These are phyloP conservation scores for Andrena cerasifolii DNA, from an alignment of 1,140 invertebrate species.

Conservation along the genomic window DNA sequence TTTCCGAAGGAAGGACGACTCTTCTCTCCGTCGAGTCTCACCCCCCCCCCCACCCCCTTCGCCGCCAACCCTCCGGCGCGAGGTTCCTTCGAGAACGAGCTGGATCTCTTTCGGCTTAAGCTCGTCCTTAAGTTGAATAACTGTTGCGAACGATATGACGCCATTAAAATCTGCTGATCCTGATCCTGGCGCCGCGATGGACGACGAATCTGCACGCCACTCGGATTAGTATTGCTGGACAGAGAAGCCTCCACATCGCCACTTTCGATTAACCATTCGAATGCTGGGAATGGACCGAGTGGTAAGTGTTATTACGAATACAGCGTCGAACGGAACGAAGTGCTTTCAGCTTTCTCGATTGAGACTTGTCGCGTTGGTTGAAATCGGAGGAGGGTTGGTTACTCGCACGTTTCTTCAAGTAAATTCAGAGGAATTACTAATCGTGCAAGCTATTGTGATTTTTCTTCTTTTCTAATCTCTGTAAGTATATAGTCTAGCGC, in stretches of 20 bases:
- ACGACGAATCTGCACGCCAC: constrained; percentile 12
- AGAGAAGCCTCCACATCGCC: too few species aligned
- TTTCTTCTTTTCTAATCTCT: too few species aligned
- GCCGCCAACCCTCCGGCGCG: constrained; percentile 10
- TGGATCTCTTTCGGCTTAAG: constrained; percentile 65
- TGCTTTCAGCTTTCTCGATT: too few species aligned
- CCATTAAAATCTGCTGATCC: constrained; percentile 65
- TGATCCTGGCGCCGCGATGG: constrained; percentile 31
- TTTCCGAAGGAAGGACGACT: constrained; percentile 65
- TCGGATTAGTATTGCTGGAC: constrained; percentile 35
- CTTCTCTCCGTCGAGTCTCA: constrained; percentile 16
- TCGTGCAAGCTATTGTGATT: too few species aligned
- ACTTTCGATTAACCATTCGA: background rate
- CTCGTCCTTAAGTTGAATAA: constrained; percentile 60
- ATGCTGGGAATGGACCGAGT: too few species aligned
- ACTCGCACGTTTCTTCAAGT: too few species aligned
- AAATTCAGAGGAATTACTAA: too few species aligned
- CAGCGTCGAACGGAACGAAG: too few species aligned
- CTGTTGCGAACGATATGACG: constrained; percentile 63
- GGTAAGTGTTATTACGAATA: too few species aligned
- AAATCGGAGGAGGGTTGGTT: too few species aligned
- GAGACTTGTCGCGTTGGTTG: too few species aligned
- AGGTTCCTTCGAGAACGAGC: constrained; percentile 58
- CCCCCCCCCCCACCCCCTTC: background rate
- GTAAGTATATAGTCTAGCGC: too few species aligned